Percentiles rank a stretch among this genome's conserved stretches.
These are phyloP conservation scores for Doryteuthis pealeii DNA, from an alignment of 1,140 invertebrate genomes.

Conservation along the genomic window DNA sequence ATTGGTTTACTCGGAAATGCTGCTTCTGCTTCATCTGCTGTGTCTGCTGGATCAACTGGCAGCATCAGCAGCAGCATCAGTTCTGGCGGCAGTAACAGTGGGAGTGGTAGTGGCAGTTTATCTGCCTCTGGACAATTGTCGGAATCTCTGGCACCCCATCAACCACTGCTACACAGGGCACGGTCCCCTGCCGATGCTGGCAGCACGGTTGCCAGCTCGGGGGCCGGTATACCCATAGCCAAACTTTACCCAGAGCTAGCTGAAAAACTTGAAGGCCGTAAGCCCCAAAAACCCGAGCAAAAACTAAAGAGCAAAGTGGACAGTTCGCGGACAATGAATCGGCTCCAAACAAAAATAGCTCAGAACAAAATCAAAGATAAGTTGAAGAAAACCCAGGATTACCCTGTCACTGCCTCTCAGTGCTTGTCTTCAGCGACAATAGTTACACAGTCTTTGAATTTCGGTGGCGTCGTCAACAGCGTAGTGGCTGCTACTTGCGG, in stretches of 20 bases:
- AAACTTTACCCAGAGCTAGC: slow-evolving; percentile 58
- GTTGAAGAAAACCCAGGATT: slow-evolving; percentile 56
- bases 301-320: slow-evolving; percentile 46
- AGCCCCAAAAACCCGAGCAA: slow-evolving; percentile 42
- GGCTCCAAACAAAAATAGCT: slow-evolving; percentile 63
- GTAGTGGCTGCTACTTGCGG: background rate
- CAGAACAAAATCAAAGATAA: slow-evolving; percentile 63
- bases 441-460: slow-evolving; percentile 9
- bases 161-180: slow-evolving; percentile 22
- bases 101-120: slow-evolving; percentile 19
- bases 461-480: background rate
- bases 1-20: slow-evolving; percentile 12
- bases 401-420: slow-evolving; percentile 30
- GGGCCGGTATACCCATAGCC: slow-evolving; percentile 38
- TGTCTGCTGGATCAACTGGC: background rate
- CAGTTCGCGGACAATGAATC: slow-evolving; percentile 62
- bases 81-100: slow-evolving; percentile 12
- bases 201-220: background rate
- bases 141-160: slow-evolving; percentile 16
- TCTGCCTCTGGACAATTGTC: slow-evolving; percentile 18
- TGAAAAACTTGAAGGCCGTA: slow-evolving; percentile 55
- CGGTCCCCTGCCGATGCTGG: slow-evolving; percentile 30
- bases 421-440: slow-evolving; percentile 33
- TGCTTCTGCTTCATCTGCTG: background rate
- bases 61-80: slow-evolving; percentile 6